phyloP scores from a whole-genome alignment of 2,113 vertebrate genomes.

The Taxidea taxus region DNA sequence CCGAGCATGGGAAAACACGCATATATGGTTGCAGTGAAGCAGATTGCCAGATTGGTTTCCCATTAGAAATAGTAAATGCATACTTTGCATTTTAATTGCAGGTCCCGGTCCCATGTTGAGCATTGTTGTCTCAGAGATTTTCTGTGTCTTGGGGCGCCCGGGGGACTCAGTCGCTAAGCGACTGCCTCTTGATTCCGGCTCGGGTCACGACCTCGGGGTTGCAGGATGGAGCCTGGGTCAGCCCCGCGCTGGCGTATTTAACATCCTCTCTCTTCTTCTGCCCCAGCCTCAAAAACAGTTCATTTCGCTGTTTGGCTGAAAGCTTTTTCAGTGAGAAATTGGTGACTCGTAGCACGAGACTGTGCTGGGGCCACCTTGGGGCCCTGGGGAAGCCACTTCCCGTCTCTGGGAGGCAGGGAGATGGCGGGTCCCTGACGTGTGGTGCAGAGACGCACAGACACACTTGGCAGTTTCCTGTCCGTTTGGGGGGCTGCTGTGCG shows the following conservation, averaged over 20 bases:
- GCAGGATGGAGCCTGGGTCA: not conserved
- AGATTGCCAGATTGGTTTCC: not conserved
- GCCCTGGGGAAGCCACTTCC: not conserved
- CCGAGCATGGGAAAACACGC: accelerated
- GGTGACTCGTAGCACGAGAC: not conserved
- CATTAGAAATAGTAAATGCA: not conserved
- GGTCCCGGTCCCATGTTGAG: not conserved
- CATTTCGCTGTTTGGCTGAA: not conserved
- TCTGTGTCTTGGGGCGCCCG: not conserved
- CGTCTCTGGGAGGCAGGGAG: too few species aligned
- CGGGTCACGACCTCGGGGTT: not conserved
- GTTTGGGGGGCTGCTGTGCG: too few species aligned
- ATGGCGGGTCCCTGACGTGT: not conserved
- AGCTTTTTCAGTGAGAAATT: not conserved
- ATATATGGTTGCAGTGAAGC: not conserved
- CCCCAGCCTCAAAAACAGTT: not conserved
- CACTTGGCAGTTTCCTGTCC: not conserved
- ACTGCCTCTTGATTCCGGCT: not conserved
- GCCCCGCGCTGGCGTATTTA: too few species aligned
- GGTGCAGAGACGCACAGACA: not conserved
- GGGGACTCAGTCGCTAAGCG: not conserved
- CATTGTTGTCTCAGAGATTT: not conserved
- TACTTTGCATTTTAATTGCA: not conserved
- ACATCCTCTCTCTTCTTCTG: not conserved
- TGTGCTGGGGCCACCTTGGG: not conserved